Evolutionary conservation across 2,888 invertebrate genomes (phyloP).

Genomic region (Spodoptera picta): DNA sequence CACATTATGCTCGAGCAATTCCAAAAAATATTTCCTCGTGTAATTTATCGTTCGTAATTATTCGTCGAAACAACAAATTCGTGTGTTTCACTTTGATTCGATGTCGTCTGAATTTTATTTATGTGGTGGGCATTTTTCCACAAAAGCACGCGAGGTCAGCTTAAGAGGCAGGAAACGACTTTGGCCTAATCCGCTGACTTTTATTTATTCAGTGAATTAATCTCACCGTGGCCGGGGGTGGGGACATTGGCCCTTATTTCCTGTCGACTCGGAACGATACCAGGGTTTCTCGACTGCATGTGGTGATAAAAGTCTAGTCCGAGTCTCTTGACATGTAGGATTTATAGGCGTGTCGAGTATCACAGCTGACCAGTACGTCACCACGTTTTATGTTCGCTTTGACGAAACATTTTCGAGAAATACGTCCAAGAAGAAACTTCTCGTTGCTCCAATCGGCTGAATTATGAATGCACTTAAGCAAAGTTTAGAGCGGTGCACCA

Average conservation of each 20-base stretch:
- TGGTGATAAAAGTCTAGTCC: constrained; percentile 73
- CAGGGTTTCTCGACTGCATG: constrained; percentile 76
- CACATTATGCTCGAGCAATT: constrained; percentile 19
- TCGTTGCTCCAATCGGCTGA: constrained; percentile 7
- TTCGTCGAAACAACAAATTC: constrained; percentile 61
- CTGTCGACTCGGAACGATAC: constrained; percentile 74
- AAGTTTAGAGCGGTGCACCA: constrained; percentile 13
- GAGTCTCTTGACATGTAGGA: constrained; percentile 70
- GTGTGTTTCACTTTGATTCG: constrained; percentile 79
- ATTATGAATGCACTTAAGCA: constrained; percentile 1
- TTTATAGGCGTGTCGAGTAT: constrained; percentile 69
- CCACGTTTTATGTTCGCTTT: constrained; percentile 44
- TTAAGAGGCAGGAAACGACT: constrained; percentile 87
- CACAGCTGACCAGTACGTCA: constrained; percentile 50
- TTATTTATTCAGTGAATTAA: constrained; percentile 89
- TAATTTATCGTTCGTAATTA: constrained; percentile 56
- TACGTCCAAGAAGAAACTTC: not conserved
- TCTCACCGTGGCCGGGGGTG: constrained; percentile 78
- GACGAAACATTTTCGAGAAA: constrained; percentile 10
- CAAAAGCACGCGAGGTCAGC: constrained; percentile 88
- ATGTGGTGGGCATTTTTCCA: constrained; percentile 85
- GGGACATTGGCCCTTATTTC: constrained; percentile 82
- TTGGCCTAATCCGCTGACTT: constrained; percentile 88
- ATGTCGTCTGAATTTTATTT: constrained; percentile 81
- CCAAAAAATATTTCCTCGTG: constrained; percentile 25